Evolutionary conservation across 2,113 vertebrate species (phyloP).

Genomic region (Proteles cristata): DNA sequence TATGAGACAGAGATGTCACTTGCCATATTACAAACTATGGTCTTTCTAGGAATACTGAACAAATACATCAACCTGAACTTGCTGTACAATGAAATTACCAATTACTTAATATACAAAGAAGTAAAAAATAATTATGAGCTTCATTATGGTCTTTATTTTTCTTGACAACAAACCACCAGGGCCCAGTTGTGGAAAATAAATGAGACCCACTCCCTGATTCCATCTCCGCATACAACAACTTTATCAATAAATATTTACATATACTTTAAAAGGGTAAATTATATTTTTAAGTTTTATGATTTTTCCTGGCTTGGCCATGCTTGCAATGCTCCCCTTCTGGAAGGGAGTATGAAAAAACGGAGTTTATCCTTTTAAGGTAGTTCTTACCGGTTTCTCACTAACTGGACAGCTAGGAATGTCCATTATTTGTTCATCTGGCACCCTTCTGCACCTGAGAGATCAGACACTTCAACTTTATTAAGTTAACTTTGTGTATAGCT

Average conservation of each 20-base stretch:
- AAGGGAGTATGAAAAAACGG: not conserved
- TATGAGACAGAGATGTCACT: not conserved
- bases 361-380: not conserved
- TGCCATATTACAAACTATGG: not conserved
- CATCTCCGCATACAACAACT: not conserved
- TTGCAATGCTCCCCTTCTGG: not conserved
- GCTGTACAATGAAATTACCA: not conserved
- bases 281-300: not conserved
- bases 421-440: not conserved
- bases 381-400: slow-evolving; percentile 40
- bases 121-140: not conserved
- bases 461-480: slow-evolving; percentile 9
- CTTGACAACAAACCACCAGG: not conserved
- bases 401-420: not conserved
- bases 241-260: not conserved
- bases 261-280: not conserved
- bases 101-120: not conserved
- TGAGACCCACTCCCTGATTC: not conserved
- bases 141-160: slow-evolving; percentile 35
- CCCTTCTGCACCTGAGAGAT: not conserved
- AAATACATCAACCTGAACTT: not conserved
- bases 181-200: not conserved
- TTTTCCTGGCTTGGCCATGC: not conserved
- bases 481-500: not conserved
- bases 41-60: not conserved